Evolutionary conservation across 2,113 vertebrate genomes (phyloP).

Genomic region (Cebus imitator): DNA sequence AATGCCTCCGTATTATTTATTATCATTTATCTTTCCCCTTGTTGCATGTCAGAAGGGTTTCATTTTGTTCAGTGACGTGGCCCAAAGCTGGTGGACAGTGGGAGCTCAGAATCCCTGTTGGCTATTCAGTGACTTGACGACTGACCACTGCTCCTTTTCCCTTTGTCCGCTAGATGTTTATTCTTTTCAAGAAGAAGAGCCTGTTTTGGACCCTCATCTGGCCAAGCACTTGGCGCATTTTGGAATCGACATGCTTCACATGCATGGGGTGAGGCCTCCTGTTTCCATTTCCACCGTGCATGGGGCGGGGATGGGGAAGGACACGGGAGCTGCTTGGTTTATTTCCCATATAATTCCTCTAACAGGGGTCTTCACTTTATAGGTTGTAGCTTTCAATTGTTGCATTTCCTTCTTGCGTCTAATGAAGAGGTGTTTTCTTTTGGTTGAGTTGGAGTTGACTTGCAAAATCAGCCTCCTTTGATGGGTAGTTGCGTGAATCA

Average conservation of each 20-base stretch:
- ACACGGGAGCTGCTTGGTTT: neutral
- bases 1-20: neutral
- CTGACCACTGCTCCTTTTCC: constrained; percentile 42
- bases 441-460: neutral
- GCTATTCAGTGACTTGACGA: neutral
- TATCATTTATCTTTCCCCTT: neutral
- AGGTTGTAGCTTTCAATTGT: neutral
- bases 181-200: constrained; percentile 98
- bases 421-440: constrained; percentile 14
- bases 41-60: neutral
- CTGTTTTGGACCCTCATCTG: constrained; percentile 95
- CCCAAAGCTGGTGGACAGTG: neutral
- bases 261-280: constrained; percentile 88
- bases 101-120: neutral
- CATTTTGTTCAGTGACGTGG: neutral
- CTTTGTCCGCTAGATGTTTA: constrained; percentile 91
- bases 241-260: constrained; percentile 98
- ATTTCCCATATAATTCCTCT: neutral
- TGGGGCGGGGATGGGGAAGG: neutral
- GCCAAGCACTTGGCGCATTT: constrained; percentile 97
- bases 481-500: neutral
- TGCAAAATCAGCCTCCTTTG: neutral
- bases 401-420: neutral
- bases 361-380: neutral
- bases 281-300: neutral